phyloP scores from a whole-genome alignment of 2,888 invertebrate genomes.

The Cosmopolites sordidus region DNA sequence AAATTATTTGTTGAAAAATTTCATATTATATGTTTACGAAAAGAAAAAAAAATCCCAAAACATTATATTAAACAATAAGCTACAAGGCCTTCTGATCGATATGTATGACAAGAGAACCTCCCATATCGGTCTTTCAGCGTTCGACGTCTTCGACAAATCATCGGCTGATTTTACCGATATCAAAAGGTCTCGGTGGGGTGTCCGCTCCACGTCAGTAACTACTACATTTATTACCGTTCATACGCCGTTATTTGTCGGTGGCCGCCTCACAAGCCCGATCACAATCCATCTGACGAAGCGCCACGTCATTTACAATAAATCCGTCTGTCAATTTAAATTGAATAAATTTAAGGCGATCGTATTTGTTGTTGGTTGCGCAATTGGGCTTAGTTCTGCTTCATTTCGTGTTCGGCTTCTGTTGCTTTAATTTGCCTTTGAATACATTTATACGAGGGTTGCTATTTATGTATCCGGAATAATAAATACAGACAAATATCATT shows the following conservation, averaged over 20 bases:
- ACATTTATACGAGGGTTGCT: too few species aligned
- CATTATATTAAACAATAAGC: too few species aligned
- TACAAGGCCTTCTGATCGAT: too few species aligned
- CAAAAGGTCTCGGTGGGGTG: constrained; percentile 33
- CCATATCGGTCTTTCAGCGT: constrained; percentile 17
- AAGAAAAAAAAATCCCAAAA: too few species aligned
- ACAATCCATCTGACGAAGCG: constrained; percentile 24
- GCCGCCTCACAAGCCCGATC: constrained; percentile 17
- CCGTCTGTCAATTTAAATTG: constrained; percentile 27
- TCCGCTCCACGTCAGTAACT: constrained; percentile 38
- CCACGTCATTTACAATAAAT: constrained; percentile 28
- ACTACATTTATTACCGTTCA: constrained; percentile 39
- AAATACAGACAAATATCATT: too few species aligned
- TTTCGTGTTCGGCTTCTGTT: too few species aligned
- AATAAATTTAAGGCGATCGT: constrained; percentile 20
- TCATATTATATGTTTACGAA: too few species aligned
- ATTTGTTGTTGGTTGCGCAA: constrained; percentile 16
- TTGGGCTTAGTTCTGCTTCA: constrained; percentile 2
- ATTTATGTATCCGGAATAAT: too few species aligned
- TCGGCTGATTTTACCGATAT: constrained; percentile 34
- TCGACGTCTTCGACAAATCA: constrained; percentile 25
- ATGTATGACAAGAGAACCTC: constrained; percentile 12
- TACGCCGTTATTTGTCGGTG: constrained; percentile 17
- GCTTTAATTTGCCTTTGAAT: too few species aligned
- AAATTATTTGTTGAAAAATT: too few species aligned